Conservation (phyloP, 2,797 vertebrate species). For the Hirundo rustica region DNA sequence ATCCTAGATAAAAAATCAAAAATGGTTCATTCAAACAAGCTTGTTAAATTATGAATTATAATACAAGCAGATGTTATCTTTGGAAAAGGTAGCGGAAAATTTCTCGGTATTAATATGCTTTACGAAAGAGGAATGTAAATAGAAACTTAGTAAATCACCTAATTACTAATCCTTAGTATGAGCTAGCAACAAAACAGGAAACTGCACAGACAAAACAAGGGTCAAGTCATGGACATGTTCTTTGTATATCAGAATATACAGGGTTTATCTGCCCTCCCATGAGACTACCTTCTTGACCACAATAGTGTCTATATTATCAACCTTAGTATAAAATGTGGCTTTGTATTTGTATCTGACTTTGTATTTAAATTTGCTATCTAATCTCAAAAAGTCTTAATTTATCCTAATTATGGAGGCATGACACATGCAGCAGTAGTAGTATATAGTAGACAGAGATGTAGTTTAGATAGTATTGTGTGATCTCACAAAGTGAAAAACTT, state of each 20-base stretch:
- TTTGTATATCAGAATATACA: background rate
- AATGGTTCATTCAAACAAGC: background rate
- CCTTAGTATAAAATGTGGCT: background rate
- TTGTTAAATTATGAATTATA: background rate
- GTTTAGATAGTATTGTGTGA: no score
- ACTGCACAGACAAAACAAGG: background rate
- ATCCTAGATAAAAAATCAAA: background rate
- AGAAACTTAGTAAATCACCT: background rate
- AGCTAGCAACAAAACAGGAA: background rate
- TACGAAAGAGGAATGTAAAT: background rate
- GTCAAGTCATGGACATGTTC: background rate
- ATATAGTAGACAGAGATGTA: no score
- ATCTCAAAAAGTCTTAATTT: background rate
- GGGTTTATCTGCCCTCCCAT: background rate
- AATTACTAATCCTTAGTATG: background rate
- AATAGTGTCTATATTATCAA: background rate
- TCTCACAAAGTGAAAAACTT: no score
- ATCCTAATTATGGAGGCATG: background rate
- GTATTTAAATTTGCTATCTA: background rate
- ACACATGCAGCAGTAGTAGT: background rate
- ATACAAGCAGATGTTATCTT: background rate
- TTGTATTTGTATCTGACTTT: background rate
- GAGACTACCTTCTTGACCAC: background rate
- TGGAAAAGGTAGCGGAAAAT: background rate
- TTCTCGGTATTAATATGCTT: background rate